Base-by-base conservation (phyloP, 2,113 vertebrate genomes). In the Heterocephalus glaber region DNA sequence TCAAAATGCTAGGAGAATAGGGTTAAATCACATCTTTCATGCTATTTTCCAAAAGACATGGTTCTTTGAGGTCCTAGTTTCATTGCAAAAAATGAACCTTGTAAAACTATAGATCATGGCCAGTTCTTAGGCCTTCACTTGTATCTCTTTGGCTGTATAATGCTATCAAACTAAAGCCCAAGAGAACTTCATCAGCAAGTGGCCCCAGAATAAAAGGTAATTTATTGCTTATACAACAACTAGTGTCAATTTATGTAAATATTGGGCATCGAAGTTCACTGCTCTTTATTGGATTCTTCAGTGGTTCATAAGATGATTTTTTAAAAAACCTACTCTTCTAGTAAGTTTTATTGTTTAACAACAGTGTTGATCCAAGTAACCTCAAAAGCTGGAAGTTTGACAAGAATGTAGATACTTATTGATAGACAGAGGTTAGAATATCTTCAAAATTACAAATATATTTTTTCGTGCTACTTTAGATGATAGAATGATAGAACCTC, bases 331-430 rank as follows among this genome's bases (percentile, higher is more conserved):
- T 20, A 84, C 72, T 90, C 30, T 94, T 95, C 7, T 2, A 66
- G 9, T 26, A 92, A 41, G 14, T 68, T 72, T 85, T 68, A 72
- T 94, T 86, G 49, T 60, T 82, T 70, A 81, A 47, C 63, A 22
- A 24, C 17, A 92, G 0, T 5, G 4, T 47, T 92, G n/a, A 88
- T 82, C 60, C 7, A 90, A 94, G 52, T 70, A 86, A 90, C 68
- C 60, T 52, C 38, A 17, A 68, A 90, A 79, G 52, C 19, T 70
- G 11, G 47, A 93, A 41, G 16, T 98, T 98, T 96, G 88, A 97
- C 85, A 98, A 96, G 33, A 97, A 92, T 83, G 49, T 49, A 95
- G 88, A 92, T 97, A 90, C 97, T 26, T 96, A 92, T 96, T 96
- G 85, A 85, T 85, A 96, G 63, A 91, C 97, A 83, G 81, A 96